Conservation (phyloP, 1,140 invertebrate genomes). For the Macrobrachium rosenbergii region DNA sequence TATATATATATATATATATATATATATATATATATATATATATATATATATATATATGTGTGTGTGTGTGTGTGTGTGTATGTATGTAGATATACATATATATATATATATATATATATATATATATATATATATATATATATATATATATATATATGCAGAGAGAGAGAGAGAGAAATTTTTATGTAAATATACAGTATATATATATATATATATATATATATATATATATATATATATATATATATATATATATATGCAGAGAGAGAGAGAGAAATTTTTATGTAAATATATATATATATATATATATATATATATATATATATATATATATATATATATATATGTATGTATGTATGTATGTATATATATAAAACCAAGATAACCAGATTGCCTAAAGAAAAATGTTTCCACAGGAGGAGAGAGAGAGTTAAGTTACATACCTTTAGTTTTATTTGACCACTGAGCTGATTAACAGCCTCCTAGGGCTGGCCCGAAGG, state of each 20-base stretch:
- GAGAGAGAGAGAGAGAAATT: too few relatives aligned
- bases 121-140: conserved; percentile 20
- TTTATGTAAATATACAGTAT: too few relatives aligned
- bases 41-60: not conserved
- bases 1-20: conserved; percentile 19
- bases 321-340: conserved; percentile 7
- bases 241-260: too few relatives aligned
- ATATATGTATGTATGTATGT: not conserved
- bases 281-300: conserved; percentile 8
- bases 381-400: not conserved
- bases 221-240: too few relatives aligned
- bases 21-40: conserved; percentile 18
- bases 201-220: too few relatives aligned
- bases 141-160: too few relatives aligned
- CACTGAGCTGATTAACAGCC: too few relatives aligned
- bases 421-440: too few relatives aligned
- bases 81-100: conserved; percentile 6
- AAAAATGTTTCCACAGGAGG: too few relatives aligned
- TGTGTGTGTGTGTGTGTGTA: conserved; percentile 9
- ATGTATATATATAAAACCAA: not conserved
- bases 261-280: too few relatives aligned
- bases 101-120: conserved; percentile 22
- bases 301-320: conserved; percentile 22
- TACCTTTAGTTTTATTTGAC: too few relatives aligned
- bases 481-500: too few relatives aligned